Base-by-base conservation (phyloP, 2,797 vertebrate genomes). In the Echiichthys vipera region DNA sequence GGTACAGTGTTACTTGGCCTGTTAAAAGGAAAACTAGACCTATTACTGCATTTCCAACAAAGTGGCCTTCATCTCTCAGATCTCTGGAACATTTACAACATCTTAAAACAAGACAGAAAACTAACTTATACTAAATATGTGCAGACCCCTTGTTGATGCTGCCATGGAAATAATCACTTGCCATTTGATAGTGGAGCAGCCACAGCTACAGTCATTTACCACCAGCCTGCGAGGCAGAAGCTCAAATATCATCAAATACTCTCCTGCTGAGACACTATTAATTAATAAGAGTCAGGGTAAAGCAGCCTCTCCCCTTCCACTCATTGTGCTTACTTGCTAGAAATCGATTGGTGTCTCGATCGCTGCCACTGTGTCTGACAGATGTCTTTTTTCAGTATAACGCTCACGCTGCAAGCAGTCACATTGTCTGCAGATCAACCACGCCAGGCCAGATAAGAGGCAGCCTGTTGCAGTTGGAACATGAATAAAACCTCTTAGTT, bases 221-320 rank as follows among this genome's bases (percentile, higher is more conserved):
- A 42, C 59, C 37, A 42, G 70, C 79, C 72, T 62, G 71, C 3
- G 5, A 64, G 47, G 50, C 40, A 57, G 74, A 75, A 36, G 70
- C 76, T 87, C 63, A 68, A 79, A 83, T 77, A 79, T 86, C 84
- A 89, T 89, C 83, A 89, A 85, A 89, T 75, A 76, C 74, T 84
- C 83, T 86, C 79, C 74, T 80, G 74, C 84, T 78, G 90, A 90
- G 84, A 87, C 80, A 78, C 91, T 87, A 90, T 93, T 94, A 92
- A 94, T 94, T 94, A 94, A 93, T 92, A 91, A 87, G 74, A 91
- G 77, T 80, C 87, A 53, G 74, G 64, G 79, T 81, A 82, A 90
- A 80, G 83, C 70, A 84, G 74, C 70, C 69, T 78, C 69, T 87
- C 77, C 57, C 78, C 66, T 87, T 91, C 79, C 84, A 79, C 75